These are phyloP conservation scores for Zosterops borbonicus DNA, from an alignment of 2,113 vertebrate genomes.

Conservation along the genomic window DNA sequence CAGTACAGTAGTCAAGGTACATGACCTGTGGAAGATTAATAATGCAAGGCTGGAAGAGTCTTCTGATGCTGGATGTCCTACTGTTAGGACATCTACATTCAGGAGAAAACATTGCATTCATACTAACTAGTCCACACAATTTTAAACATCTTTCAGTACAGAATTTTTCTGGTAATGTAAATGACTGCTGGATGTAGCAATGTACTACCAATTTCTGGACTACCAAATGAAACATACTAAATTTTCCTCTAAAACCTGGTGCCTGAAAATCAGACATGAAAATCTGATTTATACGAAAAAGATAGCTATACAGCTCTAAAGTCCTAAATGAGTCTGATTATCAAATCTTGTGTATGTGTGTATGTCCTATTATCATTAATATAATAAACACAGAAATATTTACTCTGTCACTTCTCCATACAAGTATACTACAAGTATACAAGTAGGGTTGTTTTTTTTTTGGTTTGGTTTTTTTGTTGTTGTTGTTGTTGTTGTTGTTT, in stretches of 20 bases:
- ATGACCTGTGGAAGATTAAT: accelerated
- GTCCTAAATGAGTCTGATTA: not conserved
- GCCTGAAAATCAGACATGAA: not conserved
- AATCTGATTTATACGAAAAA: not conserved
- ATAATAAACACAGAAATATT: not conserved
- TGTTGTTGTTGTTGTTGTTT: not conserved
- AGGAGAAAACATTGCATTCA: not conserved
- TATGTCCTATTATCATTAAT: not conserved
- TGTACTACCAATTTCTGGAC: not conserved
- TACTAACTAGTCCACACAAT: not conserved
- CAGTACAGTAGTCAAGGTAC: not conserved
- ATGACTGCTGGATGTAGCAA: not conserved
- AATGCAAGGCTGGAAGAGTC: not conserved
- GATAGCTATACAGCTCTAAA: not conserved
- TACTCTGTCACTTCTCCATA: not conserved
- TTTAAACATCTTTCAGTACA: not conserved
- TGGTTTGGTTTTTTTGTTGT: not conserved
- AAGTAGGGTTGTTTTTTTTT: not conserved
- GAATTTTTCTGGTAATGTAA: not conserved
- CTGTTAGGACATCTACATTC: not conserved
- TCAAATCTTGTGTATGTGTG: not conserved
- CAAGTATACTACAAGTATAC: not conserved
- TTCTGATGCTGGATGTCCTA: not conserved
- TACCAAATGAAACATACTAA: not conserved
- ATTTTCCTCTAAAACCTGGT: not conserved